Percentiles rank a stretch among this genome's conserved stretches.
phyloP scores from a whole-genome alignment of 1,140 invertebrate species.

The Trichomalopsis sarcophagae region DNA sequence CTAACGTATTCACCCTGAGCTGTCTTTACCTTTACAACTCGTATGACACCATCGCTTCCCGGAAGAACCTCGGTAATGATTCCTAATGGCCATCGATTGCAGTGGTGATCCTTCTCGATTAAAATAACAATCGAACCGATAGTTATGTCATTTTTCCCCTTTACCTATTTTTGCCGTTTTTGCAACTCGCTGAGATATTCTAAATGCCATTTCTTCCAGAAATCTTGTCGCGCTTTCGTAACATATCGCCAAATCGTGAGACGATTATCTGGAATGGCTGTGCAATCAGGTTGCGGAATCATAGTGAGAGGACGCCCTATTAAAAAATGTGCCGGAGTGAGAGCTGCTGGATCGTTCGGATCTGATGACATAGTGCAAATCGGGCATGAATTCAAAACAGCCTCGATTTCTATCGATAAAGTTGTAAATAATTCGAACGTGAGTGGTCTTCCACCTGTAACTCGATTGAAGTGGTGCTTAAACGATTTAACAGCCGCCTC shows the following conservation, averaged over 20 bases:
- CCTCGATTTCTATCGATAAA: neutral
- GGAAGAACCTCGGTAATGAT: no score
- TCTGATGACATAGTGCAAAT: neutral
- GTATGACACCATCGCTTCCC: no score
- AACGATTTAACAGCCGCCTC: conserved; percentile 32
- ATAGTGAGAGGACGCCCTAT: neutral
- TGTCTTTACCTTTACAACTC: no score
- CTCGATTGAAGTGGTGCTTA: conserved; percentile 24
- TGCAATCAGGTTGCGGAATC: neutral
- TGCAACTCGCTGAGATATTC: neutral
- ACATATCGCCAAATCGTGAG: neutral
- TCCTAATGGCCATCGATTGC: no score
- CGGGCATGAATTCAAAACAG: neutral
- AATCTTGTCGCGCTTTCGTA: neutral
- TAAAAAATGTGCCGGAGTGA: conserved; percentile 25
- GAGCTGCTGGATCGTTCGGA: neutral
- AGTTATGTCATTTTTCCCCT: no score
- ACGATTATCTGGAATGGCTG: neutral
- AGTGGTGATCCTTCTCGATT: no score
- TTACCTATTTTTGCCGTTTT: neutral
- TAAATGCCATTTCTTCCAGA: neutral
- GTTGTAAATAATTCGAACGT: conserved; percentile 19
- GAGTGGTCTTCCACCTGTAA: neutral
- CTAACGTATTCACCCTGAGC: no score
- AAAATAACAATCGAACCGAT: no score